Base-by-base conservation (phyloP, 2,113 vertebrate species). In the Mionectes macconnelli region DNA sequence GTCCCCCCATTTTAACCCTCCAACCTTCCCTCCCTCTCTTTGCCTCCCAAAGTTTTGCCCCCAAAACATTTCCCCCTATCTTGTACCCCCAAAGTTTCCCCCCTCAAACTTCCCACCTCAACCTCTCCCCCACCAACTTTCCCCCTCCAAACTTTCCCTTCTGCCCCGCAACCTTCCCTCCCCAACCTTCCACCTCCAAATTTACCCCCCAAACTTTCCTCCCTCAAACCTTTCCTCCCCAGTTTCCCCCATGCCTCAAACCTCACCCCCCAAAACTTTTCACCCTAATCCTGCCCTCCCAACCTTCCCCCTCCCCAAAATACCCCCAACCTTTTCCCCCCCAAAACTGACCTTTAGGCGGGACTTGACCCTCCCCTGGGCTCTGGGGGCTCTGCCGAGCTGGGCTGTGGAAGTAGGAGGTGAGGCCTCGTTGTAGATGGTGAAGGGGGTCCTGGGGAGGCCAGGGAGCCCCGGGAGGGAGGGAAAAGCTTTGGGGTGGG, bases 311-410 rank as follows among this genome's bases (percentile, higher is more conserved):
- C 15, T 6, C 30, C 40, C 40, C 13, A 44, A 44, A 19, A 25
- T 53, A 27, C 50, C 27, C 50, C 27, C 22, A 30, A 18, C 15
- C 16, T 27, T 12, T 13, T 8, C 39, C 39, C 12, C 50, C 50
- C 50, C 13, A 30, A 30, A 53, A 0, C 70, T 96, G 72, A 99
- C 99, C 98, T 98, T 98, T 55, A 99, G 98, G 21, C 98, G 96
- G 1, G 98, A 98, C 83, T 98, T 98, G 60, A 96, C 98, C 60
- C 96, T 98, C 40, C 97, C 92, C 9, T 40, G 84, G 10, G 57
- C 97, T 93, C 96, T 98, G n/a, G 99, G 99, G 2, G 99, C 99
- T 35, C 97, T 98, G 14, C 97, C 98, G 47, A 98, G 98, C 49
- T 75, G 87, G 76, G 35, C 56, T 47, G 64, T 50, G 49, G 84